Percentiles rank a stretch among this genome's conserved stretches.
phyloP scores from a whole-genome alignment of 1,140 invertebrate species.

The Probaryconus sp. region DNA sequence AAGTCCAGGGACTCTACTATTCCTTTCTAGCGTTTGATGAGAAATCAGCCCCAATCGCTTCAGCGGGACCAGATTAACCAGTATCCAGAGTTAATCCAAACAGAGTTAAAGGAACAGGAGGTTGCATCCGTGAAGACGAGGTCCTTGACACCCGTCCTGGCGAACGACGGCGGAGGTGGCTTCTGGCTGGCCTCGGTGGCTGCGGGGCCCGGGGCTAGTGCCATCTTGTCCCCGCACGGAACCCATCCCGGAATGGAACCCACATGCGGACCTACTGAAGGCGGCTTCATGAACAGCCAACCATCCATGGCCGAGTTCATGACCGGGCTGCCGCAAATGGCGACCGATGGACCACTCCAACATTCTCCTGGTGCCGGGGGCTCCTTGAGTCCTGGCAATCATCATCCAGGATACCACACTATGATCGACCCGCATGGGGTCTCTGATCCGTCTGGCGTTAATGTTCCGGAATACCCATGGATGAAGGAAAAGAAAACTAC shows the following conservation, averaged over 20 bases:
- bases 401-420: constrained; percentile 77
- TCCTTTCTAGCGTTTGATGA: constrained; percentile 64
- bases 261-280: constrained; percentile 81
- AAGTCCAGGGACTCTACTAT: too few species aligned
- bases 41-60: constrained; percentile 65
- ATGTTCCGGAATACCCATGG: constrained; percentile 96
- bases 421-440: constrained; percentile 81
- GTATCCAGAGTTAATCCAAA: constrained; percentile 27
- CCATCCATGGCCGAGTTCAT: constrained; percentile 96
- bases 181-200: constrained; percentile 80
- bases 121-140: constrained; percentile 72
- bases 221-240: constrained; percentile 76
- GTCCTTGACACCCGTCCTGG: constrained; percentile 76
- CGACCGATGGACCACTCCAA: constrained; percentile 79
- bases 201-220: constrained; percentile 76
- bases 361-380: constrained; percentile 79
- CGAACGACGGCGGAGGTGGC: constrained; percentile 76
- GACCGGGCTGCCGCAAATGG: constrained; percentile 87
- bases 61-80: constrained; percentile 49
- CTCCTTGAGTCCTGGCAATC: constrained; percentile 80
- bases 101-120: constrained; percentile 65
- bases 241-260: constrained; percentile 73
- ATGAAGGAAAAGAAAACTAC: constrained; percentile 99
- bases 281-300: constrained; percentile 94
- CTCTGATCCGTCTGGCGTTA: constrained; percentile 82